A percentile compares a stretch with the other conserved stretches of the same genome.
These are phyloP conservation scores for Xylocopa sonorina DNA, from an alignment of 1,140 invertebrate genomes.

Conservation along the genomic window DNA sequence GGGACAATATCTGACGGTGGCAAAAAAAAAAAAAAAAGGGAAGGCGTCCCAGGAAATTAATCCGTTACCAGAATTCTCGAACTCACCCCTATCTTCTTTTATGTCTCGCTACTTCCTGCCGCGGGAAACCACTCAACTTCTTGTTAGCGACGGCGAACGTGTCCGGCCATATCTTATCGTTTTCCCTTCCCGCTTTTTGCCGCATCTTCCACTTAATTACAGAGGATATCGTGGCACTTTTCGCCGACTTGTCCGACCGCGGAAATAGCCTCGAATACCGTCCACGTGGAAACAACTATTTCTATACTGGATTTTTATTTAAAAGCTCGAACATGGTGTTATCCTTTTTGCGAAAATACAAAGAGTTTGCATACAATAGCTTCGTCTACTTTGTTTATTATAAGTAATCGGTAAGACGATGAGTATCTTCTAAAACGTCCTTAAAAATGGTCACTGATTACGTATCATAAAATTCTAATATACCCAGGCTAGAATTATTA, in stretches of 20 bases:
- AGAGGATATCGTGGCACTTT: slow-evolving; percentile 73
- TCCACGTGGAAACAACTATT: no score
- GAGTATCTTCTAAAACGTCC: no score
- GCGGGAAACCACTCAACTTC: slow-evolving; percentile 68
- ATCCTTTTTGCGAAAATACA: no score
- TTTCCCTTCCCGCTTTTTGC: slow-evolving; percentile 10
- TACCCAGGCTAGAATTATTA: no score
- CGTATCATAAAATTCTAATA: no score
- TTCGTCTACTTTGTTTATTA: no score
- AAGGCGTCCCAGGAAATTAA: slow-evolving; percentile 48
- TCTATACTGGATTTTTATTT: no score
- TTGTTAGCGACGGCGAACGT: slow-evolving; percentile 48
- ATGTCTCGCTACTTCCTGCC: slow-evolving; percentile 43
- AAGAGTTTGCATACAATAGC: no score
- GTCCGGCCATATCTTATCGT: slow-evolving; percentile 24
- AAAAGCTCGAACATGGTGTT: no score
- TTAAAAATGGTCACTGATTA: no score
- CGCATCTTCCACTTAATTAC: slow-evolving; percentile 72
- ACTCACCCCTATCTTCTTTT: slow-evolving; percentile 46
- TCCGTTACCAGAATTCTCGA: slow-evolving; percentile 33
- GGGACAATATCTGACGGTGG: neutral
- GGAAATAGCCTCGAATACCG: no score
- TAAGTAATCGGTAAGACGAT: no score
- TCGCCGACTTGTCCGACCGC: slow-evolving; percentile 73
- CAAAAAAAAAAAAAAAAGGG: slow-evolving; percentile 1